These are phyloP conservation scores for Iselma pallidipennis DNA, from an alignment of 2,888 invertebrate genomes.

Conservation along the genomic window DNA sequence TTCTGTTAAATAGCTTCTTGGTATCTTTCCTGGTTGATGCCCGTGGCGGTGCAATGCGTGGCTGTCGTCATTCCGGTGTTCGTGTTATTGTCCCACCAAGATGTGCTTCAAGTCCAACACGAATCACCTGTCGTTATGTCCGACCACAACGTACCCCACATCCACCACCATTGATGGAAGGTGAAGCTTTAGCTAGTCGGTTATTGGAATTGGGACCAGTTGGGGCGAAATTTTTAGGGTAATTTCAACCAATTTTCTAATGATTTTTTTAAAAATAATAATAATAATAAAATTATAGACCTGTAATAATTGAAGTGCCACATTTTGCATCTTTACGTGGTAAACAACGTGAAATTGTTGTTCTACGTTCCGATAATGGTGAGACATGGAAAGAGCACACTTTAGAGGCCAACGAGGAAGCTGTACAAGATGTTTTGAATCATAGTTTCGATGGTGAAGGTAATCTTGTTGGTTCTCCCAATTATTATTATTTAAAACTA, in stretches of 20 bases:
- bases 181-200: conserved; percentile 94
- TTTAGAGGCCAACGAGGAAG: conserved; percentile 81
- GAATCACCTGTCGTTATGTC: conserved; percentile 93
- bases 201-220: conserved; percentile 95
- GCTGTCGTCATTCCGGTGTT: conserved; percentile 97
- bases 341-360: conserved; percentile 94
- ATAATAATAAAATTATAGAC: conserved; percentile 59
- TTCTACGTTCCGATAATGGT: conserved; percentile 95
- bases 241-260: conserved; percentile 52
- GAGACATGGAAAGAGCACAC: conserved; percentile 98
- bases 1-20: conserved; percentile 72
- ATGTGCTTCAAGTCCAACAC: conserved; percentile 92
- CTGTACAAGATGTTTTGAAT: conserved; percentile 88
- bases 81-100: conserved; percentile 96
- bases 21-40: conserved; percentile 99
- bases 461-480: conserved; percentile 40
- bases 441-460: conserved; percentile 88
- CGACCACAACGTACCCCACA: conserved; percentile 73
- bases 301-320: conserved; percentile 93
- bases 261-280: conserved; percentile 8
- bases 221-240: conserved; percentile 96
- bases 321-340: conserved; percentile 95
- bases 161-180: conserved; percentile 97
- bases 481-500: not conserved
- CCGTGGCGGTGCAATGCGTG: conserved; percentile 98